Percentiles rank a stretch among this genome's conserved stretches.
These are phyloP conservation scores for Chunga burmeisteri DNA, from an alignment of 2,113 vertebrate genomes.

Conservation along the genomic window DNA sequence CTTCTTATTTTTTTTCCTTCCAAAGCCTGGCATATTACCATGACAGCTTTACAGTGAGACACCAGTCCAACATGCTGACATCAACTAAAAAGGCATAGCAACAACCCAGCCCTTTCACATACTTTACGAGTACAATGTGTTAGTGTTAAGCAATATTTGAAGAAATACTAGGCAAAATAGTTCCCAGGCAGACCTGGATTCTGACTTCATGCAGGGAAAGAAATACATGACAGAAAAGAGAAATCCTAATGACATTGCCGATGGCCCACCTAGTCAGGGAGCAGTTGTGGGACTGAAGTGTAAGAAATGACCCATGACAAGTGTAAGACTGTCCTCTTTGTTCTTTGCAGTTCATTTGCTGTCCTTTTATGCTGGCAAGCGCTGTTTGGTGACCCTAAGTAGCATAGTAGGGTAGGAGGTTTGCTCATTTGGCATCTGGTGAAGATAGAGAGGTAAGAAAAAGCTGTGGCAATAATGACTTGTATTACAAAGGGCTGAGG, in stretches of 20 bases:
- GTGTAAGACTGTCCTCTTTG: neutral
- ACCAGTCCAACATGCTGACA: neutral
- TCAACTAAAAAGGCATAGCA: constrained; percentile 5
- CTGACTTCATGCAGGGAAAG: neutral
- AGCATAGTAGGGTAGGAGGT: neutral
- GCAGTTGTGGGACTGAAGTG: neutral
- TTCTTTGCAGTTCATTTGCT: neutral
- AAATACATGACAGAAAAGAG: neutral
- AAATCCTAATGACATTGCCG: neutral
- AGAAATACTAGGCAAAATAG: constrained; percentile 17
- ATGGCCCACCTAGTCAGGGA: neutral
- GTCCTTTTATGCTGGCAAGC: neutral
- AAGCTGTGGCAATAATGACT: neutral
- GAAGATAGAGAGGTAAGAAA: neutral
- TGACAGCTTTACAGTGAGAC: constrained; percentile 28
- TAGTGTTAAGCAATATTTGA: constrained; percentile 46
- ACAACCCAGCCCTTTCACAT: neutral
- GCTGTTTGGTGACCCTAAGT: neutral
- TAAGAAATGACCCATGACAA: neutral
- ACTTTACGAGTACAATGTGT: neutral
- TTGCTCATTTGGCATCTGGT: neutral
- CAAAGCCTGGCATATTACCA: constrained; percentile 24
- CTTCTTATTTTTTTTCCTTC: neutral
- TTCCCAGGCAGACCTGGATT: constrained; percentile 22
- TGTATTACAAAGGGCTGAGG: neutral